Evolutionary conservation across 2,113 vertebrate genomes (phyloP).

Genomic region (Paramormyrops kingsleyae): DNA sequence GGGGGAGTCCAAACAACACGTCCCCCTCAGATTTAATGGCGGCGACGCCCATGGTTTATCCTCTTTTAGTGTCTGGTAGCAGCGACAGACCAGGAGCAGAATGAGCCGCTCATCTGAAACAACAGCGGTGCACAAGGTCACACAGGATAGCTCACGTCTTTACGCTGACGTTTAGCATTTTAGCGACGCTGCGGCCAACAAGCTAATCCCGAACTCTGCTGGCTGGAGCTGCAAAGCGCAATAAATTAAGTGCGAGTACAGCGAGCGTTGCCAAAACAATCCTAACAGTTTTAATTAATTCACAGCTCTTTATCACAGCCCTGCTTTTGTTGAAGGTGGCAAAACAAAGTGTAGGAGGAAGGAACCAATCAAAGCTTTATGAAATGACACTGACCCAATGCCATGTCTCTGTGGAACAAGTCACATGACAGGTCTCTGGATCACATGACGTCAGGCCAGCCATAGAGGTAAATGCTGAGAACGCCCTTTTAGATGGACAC

Average conservation of each 20-base stretch:
- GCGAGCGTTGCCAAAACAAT: not conserved
- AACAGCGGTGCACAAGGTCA: not conserved
- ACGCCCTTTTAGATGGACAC: not conserved
- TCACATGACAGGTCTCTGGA: not conserved
- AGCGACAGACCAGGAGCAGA: not conserved
- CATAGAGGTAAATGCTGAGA: not conserved
- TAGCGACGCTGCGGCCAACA: not conserved
- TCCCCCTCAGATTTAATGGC: too few species aligned
- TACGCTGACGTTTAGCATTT: not conserved
- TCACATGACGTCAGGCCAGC: not conserved
- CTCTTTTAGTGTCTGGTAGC: not conserved
- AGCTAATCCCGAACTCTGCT: not conserved
- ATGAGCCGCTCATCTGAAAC: not conserved
- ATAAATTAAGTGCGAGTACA: not conserved
- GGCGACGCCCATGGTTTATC: not conserved
- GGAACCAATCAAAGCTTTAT: not conserved
- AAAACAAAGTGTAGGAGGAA: not conserved
- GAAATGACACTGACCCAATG: not conserved
- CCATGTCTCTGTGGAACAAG: not conserved
- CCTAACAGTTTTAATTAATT: not conserved
- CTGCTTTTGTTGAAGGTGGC: not conserved
- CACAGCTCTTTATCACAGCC: conserved; percentile 10
- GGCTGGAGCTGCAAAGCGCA: not conserved
- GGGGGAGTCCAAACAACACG: too few species aligned
- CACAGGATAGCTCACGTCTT: not conserved